Conservation (phyloP, 1,140 invertebrate genomes). For the Manduca sexta region DNA sequence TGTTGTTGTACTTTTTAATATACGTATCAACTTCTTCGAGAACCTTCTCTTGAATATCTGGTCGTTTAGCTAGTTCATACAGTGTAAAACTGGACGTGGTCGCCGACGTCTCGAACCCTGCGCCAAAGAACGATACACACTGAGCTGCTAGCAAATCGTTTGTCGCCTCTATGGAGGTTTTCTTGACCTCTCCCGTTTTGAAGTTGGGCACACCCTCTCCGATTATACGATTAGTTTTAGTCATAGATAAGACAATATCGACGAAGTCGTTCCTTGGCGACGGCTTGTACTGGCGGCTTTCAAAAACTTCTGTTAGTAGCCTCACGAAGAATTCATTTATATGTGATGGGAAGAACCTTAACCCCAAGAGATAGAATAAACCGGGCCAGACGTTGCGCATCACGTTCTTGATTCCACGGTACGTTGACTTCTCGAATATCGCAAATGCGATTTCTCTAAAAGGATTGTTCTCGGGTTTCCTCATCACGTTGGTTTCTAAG, state of each 20-base stretch:
- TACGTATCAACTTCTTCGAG: slow-evolving; percentile 56
- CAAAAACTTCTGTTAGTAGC: background rate
- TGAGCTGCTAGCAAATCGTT: slow-evolving; percentile 36
- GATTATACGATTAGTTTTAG: no score
- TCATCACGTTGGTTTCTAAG: background rate
- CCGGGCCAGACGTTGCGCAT: slow-evolving; percentile 3
- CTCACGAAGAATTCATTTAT: slow-evolving; percentile 1
- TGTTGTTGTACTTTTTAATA: slow-evolving; percentile 5
- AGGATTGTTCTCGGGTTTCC: background rate
- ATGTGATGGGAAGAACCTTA: background rate
- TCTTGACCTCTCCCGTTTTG: background rate
- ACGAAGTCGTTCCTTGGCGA: no score
- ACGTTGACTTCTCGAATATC: slow-evolving; percentile 3
- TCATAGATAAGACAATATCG: no score
- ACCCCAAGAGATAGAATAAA: slow-evolving; percentile 3
- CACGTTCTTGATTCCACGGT: slow-evolving; percentile 1
- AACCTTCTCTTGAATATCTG: slow-evolving; percentile 61
- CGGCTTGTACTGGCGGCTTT: no score
- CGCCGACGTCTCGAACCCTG: slow-evolving; percentile 73
- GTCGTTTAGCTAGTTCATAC: slow-evolving; percentile 65
- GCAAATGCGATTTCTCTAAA: background rate
- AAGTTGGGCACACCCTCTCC: no score
- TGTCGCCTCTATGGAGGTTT: slow-evolving; percentile 9
- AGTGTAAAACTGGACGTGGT: slow-evolving; percentile 46
- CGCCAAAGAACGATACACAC: slow-evolving; percentile 53